Evolutionary conservation across 2,113 vertebrate genomes (phyloP), one percentile per base, ranked within the genome.

Genomic region (Myotis davidii): DNA sequence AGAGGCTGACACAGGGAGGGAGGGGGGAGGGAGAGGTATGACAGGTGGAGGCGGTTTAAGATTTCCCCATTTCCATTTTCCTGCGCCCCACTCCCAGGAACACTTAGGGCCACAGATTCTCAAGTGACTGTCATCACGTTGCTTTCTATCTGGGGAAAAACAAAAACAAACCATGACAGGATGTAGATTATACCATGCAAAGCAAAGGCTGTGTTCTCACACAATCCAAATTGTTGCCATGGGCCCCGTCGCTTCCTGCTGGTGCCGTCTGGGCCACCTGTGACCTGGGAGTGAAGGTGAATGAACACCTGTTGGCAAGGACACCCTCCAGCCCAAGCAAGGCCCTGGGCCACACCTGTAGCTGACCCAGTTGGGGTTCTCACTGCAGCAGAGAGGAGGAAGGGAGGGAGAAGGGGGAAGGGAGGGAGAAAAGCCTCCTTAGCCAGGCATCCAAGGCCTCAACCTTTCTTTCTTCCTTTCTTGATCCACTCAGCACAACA

Each of bases 231-330:
- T 1, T 3, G 17, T 21, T 9, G 65, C 87, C 32, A 56, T 0
- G n/a, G 25, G 23, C n/a, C 52, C 42, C 17, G 2, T 1, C 16
- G 0, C 9, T 8, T 18, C 13, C 11, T 0, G 0, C 50, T 17
- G 27, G 72, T 9, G 39, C 5, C 8, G n/a, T 50, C 73, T 65
- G 56, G 29, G 20, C 10, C 39, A 34, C 4, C 25, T 42, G 48
- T 29, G 48, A 39, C 56, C 83, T 54, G 45, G 69, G 69, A 37
- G 42, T 29, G 72, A 29, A 25, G 23, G 10, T 37, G 8, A 73
- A 27, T 45, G n/a, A 42, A n/a, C 25, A 8, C 10, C 17, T 45
- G 72, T 6, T 2, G 74, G 65, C 72, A 42, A 6, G 56, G 29
- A 5, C 0, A 13, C 8, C 21, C 10, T 67, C 12, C 23, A 37